Evolutionary conservation across 1,140 invertebrate genomes (phyloP), one percentile per base, ranked within the genome.

Genomic region (Acyrthosiphon pisum): DNA sequence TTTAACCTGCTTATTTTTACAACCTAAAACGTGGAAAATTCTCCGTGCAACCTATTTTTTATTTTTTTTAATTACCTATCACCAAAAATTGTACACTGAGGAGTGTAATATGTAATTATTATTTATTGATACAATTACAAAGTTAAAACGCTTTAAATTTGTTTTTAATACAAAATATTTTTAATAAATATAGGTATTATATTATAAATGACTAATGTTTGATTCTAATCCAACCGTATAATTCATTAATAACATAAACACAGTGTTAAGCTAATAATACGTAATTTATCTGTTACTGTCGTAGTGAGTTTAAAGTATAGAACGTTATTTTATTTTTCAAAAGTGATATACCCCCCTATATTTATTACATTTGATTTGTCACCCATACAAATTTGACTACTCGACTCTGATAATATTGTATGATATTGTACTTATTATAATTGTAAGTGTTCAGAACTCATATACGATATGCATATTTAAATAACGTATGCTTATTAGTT

Each of bases 1-100:
- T 89, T 88, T 89, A 89, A 89, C 88, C 88, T 56, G 37, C 48
- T 56, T 89, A 89, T 89, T 53, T 89, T 89, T 89, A 89, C 48
- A 53, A 56, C 88, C 50, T 26, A 0, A 89, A 53, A 89, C 22
- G 35, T 56, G 50, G 35, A 89, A 56, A 89, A 89, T 53, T 56
- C 50, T 89, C 88, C 88, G 48, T 37, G 50, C 35, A 56, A 89
- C 88, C 50, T 50, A 89, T 56, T 89, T 89, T 48, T 84, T 41
- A 0, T 60, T 14, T 18, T 48, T 50, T 46, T 46, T 30, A 86
- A 86, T 86, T 88, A 88, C 18, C 7, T 48, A 48, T 88, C 18
- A 50, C 6, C 30, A n/a, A n/a, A 53, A 76, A n/a, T 76, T 76
- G 4, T 35, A 76, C 30, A 18, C 6, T 18, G 30, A 76, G 60